Percentiles rank a stretch among this genome's conserved stretches.
Conservation (phyloP, 1,140 invertebrate genomes). For the Forficula auricularia region DNA sequence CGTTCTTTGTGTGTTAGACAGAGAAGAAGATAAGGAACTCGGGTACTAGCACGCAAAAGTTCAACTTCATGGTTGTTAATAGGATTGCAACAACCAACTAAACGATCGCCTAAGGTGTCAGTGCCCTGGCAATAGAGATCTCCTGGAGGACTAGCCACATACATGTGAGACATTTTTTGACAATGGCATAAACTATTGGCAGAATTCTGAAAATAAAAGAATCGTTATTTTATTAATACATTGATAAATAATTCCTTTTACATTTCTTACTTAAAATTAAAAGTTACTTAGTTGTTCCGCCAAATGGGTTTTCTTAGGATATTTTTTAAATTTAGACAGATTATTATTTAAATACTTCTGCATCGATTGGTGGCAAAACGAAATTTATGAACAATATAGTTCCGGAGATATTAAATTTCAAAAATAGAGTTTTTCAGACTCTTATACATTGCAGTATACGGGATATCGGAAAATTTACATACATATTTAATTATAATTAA, state of each 20-base stretch:
- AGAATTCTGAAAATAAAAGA: slow-evolving; percentile 18
- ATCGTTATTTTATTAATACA: neutral
- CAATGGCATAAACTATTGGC: slow-evolving; percentile 29
- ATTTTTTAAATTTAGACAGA: too few species aligned
- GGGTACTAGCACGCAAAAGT: slow-evolving; percentile 52
- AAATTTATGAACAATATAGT: too few species aligned
- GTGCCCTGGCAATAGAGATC: slow-evolving; percentile 45
- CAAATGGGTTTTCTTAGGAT: too few species aligned
- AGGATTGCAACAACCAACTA: slow-evolving; percentile 64
- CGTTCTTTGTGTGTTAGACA: slow-evolving; percentile 65
- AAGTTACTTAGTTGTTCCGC: too few species aligned
- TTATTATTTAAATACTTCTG: too few species aligned
- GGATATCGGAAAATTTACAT: too few species aligned
- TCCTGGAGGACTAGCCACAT: slow-evolving; percentile 24
- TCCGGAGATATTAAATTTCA: too few species aligned
- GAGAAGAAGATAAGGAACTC: slow-evolving; percentile 67
- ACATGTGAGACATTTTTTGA: slow-evolving; percentile 27
- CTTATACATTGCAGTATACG: too few species aligned
- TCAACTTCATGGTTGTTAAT: slow-evolving; percentile 35
- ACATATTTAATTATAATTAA: too few species aligned
- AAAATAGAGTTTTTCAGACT: too few species aligned
- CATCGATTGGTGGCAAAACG: too few species aligned
- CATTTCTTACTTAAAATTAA: neutral
- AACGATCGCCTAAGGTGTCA: slow-evolving; percentile 57
- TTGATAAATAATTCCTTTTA: neutral